phyloP scores from a whole-genome alignment of 35 echinoderm and acorn worm species.

The Heliocidaris tuberculata region DNA sequence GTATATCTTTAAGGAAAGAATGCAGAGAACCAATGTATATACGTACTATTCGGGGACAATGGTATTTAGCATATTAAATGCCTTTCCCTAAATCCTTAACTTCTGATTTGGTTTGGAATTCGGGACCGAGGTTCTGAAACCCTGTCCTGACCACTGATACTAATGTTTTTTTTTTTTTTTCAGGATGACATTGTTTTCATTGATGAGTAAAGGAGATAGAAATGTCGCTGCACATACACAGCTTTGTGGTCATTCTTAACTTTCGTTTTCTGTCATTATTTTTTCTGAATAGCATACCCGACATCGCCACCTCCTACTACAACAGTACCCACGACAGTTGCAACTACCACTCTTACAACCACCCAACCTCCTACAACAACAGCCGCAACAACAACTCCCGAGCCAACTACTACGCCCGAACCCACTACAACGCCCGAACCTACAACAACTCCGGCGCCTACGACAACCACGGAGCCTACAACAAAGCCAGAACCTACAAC shows the following conservation, averaged over 20 bases:
- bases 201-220: too few relatives aligned
- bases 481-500: constrained; percentile 4
- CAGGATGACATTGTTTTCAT: background rate
- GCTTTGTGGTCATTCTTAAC: background rate
- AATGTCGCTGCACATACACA: too few relatives aligned
- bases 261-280: background rate
- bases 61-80: too few relatives aligned
- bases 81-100: too few relatives aligned
- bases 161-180: background rate
- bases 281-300: constrained; percentile 21
- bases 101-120: too few relatives aligned
- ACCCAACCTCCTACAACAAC: constrained; percentile 33
- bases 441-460: constrained; percentile 36
- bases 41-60: too few relatives aligned
- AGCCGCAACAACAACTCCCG: constrained; percentile 28
- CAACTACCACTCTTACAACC: constrained; percentile 47
- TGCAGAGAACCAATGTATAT: too few relatives aligned
- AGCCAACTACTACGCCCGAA: constrained; percentile 21
- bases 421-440: constrained; percentile 23
- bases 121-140: too few relatives aligned
- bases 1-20: too few relatives aligned
- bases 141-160: background rate
- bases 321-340: constrained; percentile 39
- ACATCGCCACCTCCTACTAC: constrained; percentile 60
- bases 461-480: constrained; percentile 8